These are phyloP conservation scores for Gobiocypris rarus DNA, from an alignment of 2,113 vertebrate species.

Conservation along the genomic window DNA sequence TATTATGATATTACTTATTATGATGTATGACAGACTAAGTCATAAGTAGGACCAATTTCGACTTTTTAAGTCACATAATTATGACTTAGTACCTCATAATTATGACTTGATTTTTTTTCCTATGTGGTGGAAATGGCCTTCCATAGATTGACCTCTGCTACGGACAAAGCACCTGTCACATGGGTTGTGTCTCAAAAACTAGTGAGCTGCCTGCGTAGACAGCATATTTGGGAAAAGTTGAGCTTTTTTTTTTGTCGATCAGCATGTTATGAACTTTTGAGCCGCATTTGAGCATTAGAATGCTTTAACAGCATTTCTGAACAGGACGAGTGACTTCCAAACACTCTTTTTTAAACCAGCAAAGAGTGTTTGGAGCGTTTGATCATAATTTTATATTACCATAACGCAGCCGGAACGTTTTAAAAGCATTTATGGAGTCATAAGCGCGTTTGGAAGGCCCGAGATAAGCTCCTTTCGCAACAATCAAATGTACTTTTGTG, in stretches of 20 bases:
- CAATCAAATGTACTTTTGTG: no score
- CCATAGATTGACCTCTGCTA: neutral
- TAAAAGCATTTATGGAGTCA: neutral
- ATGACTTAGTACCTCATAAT: no score
- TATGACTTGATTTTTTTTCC: no score
- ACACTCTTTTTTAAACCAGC: neutral
- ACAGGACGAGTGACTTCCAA: neutral
- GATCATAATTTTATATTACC: neutral
- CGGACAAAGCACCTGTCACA: constrained; percentile 5
- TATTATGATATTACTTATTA: no score
- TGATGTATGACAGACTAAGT: no score
- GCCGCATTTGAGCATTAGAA: neutral
- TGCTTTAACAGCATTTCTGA: neutral
- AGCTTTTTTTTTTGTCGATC: neutral
- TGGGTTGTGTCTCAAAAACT: neutral
- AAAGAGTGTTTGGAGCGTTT: neutral
- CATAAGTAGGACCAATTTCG: no score
- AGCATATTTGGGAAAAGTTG: neutral
- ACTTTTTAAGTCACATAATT: no score
- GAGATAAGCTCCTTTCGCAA: neutral
- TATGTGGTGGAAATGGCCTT: no score
- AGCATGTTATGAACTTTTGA: neutral
- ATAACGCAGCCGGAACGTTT: neutral
- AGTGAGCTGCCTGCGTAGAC: neutral
- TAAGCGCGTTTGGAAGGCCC: neutral